Conservation (phyloP, 2,797 vertebrate genomes). For the Xerus rutilus region DNA sequence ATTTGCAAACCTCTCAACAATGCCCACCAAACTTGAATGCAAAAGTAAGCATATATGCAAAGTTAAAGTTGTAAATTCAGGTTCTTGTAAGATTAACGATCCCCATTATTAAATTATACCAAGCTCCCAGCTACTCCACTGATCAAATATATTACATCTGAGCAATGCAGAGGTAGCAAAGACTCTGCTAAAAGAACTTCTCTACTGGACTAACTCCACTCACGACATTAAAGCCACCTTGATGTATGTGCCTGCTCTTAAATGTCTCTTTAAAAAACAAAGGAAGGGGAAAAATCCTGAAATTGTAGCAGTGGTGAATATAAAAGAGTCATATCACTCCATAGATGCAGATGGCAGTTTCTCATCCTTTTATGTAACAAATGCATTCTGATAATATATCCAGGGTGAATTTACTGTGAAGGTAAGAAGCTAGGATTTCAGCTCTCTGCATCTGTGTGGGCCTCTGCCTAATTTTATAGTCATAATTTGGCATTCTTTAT, state of each 20-base stretch:
- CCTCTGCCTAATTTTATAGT: conserved; percentile 46
- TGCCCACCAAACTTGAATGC: conserved; percentile 26
- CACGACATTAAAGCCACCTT: conserved; percentile 62
- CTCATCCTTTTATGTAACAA: conserved; percentile 10
- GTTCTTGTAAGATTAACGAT: conserved; percentile 61
- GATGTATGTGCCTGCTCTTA: conserved; percentile 34
- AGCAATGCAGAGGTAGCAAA: conserved; percentile 17
- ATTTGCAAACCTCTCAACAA: conserved; percentile 21
- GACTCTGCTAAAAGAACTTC: conserved; percentile 14
- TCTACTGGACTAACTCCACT: conserved; percentile 23
- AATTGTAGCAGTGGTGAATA: background rate
- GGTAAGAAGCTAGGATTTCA: conserved; percentile 4
- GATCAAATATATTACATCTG: conserved; percentile 58
- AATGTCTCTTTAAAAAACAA: conserved; percentile 59
- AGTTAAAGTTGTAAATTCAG: conserved; percentile 72
- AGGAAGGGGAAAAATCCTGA: background rate
- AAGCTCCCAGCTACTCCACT: conserved; percentile 35
- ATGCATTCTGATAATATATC: background rate
- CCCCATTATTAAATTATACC: conserved; percentile 64
- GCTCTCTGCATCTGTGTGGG: background rate
- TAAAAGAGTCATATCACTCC: conserved; percentile 20
- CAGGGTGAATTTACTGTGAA: background rate
- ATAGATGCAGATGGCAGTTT: background rate
- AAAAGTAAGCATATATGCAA: conserved; percentile 70
- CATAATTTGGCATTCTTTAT: conserved; percentile 39